These are phyloP conservation scores for Tenthredo distinguenda DNA, from an alignment of 2,888 invertebrate genomes.

Conservation along the genomic window DNA sequence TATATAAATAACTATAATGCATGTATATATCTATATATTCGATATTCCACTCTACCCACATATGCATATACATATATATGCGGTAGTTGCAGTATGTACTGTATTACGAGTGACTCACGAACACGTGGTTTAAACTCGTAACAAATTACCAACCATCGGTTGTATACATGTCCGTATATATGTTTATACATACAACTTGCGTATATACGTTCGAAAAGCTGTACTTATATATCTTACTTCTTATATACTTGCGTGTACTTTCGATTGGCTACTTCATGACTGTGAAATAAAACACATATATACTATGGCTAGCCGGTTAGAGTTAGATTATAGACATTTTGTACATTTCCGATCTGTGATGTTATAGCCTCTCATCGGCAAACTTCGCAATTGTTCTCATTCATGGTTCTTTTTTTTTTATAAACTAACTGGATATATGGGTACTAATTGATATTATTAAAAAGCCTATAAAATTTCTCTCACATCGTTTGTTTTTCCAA, in stretches of 20 bases:
- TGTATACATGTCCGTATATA: background rate
- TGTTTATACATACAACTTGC: background rate
- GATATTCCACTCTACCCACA: background rate
- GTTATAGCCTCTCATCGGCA: too few relatives aligned
- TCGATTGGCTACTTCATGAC: constrained; percentile 23
- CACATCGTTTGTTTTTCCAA: too few relatives aligned
- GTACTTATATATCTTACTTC: background rate
- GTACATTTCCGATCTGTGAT: background rate
- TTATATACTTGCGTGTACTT: background rate
- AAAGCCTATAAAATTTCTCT: background rate
- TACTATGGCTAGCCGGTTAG: too few relatives aligned
- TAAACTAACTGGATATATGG: too few relatives aligned
- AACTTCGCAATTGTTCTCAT: too few relatives aligned
- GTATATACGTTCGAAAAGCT: background rate
- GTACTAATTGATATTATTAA: too few relatives aligned
- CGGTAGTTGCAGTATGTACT: background rate
- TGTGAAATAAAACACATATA: background rate
- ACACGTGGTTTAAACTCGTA: constrained; percentile 46
- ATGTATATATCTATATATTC: background rate
- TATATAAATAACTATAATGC: background rate
- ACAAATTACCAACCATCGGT: constrained; percentile 38
- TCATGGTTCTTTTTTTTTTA: too few relatives aligned
- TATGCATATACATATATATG: background rate
- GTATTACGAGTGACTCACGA: constrained; percentile 36
- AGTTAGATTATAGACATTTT: background rate